Conservation (phyloP, 92 coral and sea anemone genomes). For the Porites evermanni region DNA sequence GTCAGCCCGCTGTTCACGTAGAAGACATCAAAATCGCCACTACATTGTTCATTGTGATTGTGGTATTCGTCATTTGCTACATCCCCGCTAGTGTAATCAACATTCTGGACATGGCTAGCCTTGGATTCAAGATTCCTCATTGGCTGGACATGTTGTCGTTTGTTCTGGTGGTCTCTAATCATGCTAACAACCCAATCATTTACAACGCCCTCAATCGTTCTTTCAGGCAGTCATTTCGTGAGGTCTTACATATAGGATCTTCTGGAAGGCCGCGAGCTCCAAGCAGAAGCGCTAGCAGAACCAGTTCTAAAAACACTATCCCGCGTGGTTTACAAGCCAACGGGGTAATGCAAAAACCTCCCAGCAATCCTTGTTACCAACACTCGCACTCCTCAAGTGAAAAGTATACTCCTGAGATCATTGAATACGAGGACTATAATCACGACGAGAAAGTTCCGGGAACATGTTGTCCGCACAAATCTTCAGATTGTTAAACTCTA, state of each 20-base stretch:
- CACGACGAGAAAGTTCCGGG: neutral
- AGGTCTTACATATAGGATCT: conserved; percentile 26
- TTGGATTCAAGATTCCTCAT: conserved; percentile 47
- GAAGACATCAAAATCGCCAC: conserved; percentile 75
- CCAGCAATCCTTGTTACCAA: conserved; percentile 41
- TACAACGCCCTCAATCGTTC: conserved; percentile 72
- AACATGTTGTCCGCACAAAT: neutral
- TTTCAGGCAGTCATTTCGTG: conserved; percentile 49
- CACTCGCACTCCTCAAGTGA: conserved; percentile 32
- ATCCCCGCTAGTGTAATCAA: conserved; percentile 77
- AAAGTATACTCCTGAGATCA: conserved; percentile 29
- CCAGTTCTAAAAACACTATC: conserved; percentile 17
- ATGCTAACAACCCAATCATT: conserved; percentile 75
- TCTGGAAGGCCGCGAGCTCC: neutral
- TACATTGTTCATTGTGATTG: conserved; percentile 57
- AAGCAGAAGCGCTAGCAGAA: conserved; percentile 14
- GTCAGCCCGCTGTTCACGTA: conserved; percentile 39
- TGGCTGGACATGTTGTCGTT: conserved; percentile 68
- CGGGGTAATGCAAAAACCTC: conserved; percentile 1
- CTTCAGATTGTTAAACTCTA: conserved; percentile 17
- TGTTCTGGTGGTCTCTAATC: conserved; percentile 66
- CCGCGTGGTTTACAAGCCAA: neutral
- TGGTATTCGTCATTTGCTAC: conserved; percentile 68
- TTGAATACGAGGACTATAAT: neutral
- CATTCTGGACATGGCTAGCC: conserved; percentile 58